Evolutionary conservation across 92 coral and sea anemone genomes (phyloP), one percentile per base, ranked within the genome.

Genomic region (Nematostella vectensis): DNA sequence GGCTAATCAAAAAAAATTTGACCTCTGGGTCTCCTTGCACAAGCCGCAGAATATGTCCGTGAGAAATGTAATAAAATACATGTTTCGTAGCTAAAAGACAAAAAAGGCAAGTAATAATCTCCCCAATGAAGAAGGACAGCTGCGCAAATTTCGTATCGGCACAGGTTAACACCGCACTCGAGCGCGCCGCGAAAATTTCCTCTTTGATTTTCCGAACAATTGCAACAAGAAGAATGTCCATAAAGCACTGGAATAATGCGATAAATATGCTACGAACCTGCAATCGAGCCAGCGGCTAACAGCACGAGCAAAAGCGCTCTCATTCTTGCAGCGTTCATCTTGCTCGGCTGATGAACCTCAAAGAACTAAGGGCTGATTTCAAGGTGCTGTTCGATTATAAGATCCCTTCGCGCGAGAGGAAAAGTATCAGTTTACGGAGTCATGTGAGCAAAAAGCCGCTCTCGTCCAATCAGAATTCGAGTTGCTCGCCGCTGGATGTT

Each of bases 211-310:
- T n/a, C n/a, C n/a, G n/a, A n/a, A n/a, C n/a, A n/a, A n/a, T n/a
- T n/a, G n/a, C n/a, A n/a, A n/a, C n/a, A n/a, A n/a, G n/a, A n/a
- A n/a, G n/a, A n/a, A n/a, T n/a, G n/a, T n/a, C n/a, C n/a, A n/a
- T n/a, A n/a, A n/a, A n/a, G n/a, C n/a, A n/a, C n/a, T n/a, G n/a
- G n/a, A n/a, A n/a, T n/a, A n/a, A n/a, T n/a, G n/a, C n/a, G n/a
- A n/a, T n/a, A n/a, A n/a, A n/a, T n/a, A n/a, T n/a, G n/a, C n/a
- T n/a, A 78, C 96, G 20, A 71, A 93, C 99, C 99, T 71, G 96
- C 95, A 21, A 93, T 19, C 63, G 89, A 87, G 58, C 96, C 99
- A 27, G 85, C 73, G 81, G 95, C 95, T 88, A 93, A 83, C 94
- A 93, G 74, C 86, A 83, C 77, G 67, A 78, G 54, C 24, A 85